phyloP scores from a whole-genome alignment of 2,797 vertebrate genomes.

The Emys orbicularis region DNA sequence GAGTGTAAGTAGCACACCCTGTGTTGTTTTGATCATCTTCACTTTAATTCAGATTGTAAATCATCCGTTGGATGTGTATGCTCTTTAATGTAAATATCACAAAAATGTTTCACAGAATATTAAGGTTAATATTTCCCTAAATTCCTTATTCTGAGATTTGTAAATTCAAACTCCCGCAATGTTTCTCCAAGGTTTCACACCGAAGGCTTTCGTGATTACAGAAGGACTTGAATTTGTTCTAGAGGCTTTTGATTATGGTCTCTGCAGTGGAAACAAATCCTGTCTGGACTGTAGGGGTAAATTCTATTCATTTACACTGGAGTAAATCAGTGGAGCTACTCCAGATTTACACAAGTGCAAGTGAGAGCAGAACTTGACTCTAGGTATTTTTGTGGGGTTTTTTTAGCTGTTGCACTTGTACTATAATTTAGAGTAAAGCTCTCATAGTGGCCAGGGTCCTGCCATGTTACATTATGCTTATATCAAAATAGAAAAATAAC shows the following conservation, averaged over 20 bases:
- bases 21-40: neutral
- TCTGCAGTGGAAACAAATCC: neutral
- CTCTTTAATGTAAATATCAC: slow-evolving; percentile 23
- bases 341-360: neutral
- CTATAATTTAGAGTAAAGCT: neutral
- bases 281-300: neutral
- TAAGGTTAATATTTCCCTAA: neutral
- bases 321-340: slow-evolving; percentile 1
- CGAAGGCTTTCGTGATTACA: neutral
- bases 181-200: neutral
- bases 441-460: neutral
- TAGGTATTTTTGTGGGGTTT: neutral
- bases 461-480: neutral
- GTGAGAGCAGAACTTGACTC: neutral
- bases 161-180: neutral
- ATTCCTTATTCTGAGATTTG: neutral
- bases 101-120: neutral
- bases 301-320: neutral
- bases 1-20: neutral
- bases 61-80: neutral
- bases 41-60: neutral
- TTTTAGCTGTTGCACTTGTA: neutral
- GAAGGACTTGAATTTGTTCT: neutral
- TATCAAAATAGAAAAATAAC: neutral
- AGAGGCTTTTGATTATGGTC: neutral